Percentiles rank a stretch among this genome's conserved stretches.
Evolutionary conservation across 2,888 invertebrate species (phyloP).

Genomic region (Apantesis nais): DNA sequence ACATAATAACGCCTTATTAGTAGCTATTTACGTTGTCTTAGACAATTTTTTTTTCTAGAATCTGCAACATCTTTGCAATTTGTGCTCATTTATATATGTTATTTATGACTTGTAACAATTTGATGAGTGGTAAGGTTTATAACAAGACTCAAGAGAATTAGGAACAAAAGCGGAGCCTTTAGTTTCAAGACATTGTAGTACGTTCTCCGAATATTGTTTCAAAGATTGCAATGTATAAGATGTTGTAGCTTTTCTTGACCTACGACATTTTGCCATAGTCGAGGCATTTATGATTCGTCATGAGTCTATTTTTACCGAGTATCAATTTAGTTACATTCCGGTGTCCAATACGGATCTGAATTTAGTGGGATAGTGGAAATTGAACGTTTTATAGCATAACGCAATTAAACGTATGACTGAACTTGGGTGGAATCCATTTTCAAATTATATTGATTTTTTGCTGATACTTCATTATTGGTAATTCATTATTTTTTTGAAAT

Average conservation of each 20-base stretch:
- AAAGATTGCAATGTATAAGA: background rate
- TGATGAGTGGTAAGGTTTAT: slow-evolving; percentile 21
- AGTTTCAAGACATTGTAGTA: background rate
- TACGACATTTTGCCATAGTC: background rate
- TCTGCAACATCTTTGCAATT: slow-evolving; percentile 19
- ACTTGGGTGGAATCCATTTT: background rate
- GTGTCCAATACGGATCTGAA: background rate
- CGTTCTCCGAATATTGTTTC: background rate
- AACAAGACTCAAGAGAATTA: background rate
- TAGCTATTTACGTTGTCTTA: slow-evolving; percentile 26
- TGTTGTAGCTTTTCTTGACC: background rate
- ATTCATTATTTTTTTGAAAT: too few relatives aligned
- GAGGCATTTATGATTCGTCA: background rate
- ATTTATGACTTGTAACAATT: slow-evolving; percentile 19
- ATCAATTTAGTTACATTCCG: background rate
- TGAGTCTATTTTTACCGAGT: background rate
- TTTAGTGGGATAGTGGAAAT: background rate
- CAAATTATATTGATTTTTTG: background rate
- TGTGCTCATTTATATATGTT: slow-evolving; percentile 20
- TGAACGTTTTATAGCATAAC: background rate
- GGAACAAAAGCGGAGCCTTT: background rate
- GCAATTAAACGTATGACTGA: background rate
- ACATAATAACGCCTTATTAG: slow-evolving; percentile 39
- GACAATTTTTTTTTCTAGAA: too few relatives aligned
- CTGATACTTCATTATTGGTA: too few relatives aligned